Evolutionary conservation across 2,113 vertebrate species (phyloP), one percentile per base, ranked within the genome.

Genomic region (Cercopithecus mona): DNA sequence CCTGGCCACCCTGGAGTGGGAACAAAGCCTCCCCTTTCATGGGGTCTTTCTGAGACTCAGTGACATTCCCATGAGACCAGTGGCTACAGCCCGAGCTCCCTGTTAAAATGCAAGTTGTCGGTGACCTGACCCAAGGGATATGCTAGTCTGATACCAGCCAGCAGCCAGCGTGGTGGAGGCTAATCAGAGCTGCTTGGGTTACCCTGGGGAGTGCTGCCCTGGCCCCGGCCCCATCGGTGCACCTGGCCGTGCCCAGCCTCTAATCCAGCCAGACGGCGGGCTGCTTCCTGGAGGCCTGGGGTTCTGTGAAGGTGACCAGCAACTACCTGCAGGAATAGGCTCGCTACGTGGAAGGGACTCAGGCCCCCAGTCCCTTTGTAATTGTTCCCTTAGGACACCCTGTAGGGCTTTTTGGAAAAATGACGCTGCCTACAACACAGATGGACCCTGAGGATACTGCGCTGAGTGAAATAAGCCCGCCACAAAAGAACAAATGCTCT

Each of bases 91-190:
- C 78, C 45, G 16, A 43, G 78, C 45, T 45, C 78, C 5, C 0
- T 0, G 52, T 66, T 32, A 93, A 68, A 84, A 93, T 4, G 7
- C 93, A 61, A n/a, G 70, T 78, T 45, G 61, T 89, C 6, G 0
- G 73, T n/a, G 87, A 64, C 87, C 93, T 80, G 86, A 64, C 83
- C 79, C 88, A 14, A 38, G 84, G 88, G 35, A 90, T 32, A 10
- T 8, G 59, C 66, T 23, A 0, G 59, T n/a, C 43, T 4, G 14
- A 43, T 38, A 48, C 30, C 43, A 38, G 95, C 93, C 52, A 9
- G 50, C 59, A 14, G 80, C 55, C 1, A 7, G 57, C 73, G 13
- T 20, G 3, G 35, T 4, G 9, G 35, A 27, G 48, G 52, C 25
- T 92, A 25, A 30, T 73, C 91, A 38, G 90, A 35, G 93, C 32